Evolutionary conservation across 2,888 invertebrate species (phyloP).

Genomic region (Microctonus aethiopoides): DNA sequence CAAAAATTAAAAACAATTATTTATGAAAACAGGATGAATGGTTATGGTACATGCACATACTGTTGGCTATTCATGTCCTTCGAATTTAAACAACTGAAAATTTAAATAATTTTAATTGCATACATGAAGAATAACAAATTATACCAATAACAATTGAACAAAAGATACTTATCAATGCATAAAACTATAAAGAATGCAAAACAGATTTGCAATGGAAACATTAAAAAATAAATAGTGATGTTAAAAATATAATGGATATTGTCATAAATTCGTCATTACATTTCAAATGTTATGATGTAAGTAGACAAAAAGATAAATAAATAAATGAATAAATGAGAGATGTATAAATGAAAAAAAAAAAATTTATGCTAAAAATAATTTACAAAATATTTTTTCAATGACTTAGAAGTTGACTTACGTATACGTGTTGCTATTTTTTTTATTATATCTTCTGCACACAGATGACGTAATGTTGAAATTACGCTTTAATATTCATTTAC

Average conservation of each 20-base stretch:
- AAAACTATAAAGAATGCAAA: background rate
- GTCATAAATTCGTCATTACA: background rate
- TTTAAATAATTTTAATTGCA: background rate
- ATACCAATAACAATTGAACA: background rate
- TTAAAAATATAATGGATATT: background rate
- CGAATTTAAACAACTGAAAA: background rate
- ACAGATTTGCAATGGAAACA: background rate
- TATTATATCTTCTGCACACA: background rate
- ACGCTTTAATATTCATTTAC: background rate
- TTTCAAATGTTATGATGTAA: background rate
- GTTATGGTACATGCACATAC: background rate
- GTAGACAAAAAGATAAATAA: too few relatives aligned
- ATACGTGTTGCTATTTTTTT: too few relatives aligned
- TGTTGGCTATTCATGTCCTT: background rate
- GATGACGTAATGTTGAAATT: background rate
- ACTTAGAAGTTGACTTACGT: background rate
- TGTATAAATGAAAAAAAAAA: too few relatives aligned
- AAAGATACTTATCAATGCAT: background rate
- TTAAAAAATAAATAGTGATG: background rate
- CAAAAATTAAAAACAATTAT: background rate
- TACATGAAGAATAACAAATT: background rate
- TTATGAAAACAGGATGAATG: background rate
- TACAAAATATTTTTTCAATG: background rate
- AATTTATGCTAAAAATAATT: background rate
- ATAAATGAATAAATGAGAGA: background rate